Percentiles rank a stretch among this genome's conserved stretches.
These are phyloP conservation scores for Amorpha juglandis DNA, from an alignment of 2,888 invertebrate genomes.

Conservation along the genomic window DNA sequence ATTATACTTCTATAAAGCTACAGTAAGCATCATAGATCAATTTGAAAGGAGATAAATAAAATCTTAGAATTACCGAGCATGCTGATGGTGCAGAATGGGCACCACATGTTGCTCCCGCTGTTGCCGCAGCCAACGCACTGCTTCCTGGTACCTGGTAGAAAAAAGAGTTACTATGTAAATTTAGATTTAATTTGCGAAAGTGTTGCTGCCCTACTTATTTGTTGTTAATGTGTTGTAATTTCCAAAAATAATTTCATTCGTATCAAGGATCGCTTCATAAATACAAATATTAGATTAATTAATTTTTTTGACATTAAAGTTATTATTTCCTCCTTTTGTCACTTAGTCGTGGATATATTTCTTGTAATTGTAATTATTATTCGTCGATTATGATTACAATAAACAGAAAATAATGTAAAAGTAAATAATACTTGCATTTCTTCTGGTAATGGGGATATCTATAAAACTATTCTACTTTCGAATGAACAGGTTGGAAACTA, in stretches of 20 bases:
- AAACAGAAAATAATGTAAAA: background rate
- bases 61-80: conserved; percentile 74
- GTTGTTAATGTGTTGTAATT: no score
- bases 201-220: no score
- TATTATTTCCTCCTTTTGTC: background rate
- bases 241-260: no score
- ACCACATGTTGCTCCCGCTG: conserved; percentile 74
- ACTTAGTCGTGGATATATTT: background rate
- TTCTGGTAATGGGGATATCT: background rate
- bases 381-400: background rate
- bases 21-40: background rate
- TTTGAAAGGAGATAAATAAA: background rate
- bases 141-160: conserved; percentile 73
- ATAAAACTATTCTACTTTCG: conserved; percentile 9
- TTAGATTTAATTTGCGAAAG: no score
- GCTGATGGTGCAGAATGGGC: conserved; percentile 78
- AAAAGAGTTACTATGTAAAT: conserved; percentile 14
- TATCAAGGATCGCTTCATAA: no score
- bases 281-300: no score
- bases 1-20: background rate
- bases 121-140: conserved; percentile 76
- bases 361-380: background rate
- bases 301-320: no score
- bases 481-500: conserved; percentile 6
- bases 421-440: background rate